Evolutionary conservation across 2,888 invertebrate species (phyloP).

Genomic region (Ctena decussata): DNA sequence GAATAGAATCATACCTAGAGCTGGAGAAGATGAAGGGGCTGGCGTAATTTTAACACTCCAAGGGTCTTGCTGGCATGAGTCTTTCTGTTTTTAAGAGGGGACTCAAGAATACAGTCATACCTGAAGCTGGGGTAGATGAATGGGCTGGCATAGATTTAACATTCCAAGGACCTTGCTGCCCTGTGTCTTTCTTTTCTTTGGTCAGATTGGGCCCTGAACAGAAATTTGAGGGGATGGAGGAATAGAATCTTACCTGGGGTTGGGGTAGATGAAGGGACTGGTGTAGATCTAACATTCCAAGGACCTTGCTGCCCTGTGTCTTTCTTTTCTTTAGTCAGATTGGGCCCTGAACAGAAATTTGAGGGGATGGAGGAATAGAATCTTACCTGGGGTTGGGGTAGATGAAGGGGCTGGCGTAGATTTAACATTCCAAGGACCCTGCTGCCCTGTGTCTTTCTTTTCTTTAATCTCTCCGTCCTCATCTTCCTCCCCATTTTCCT

Average conservation of each 20-base stretch:
- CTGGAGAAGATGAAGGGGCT: not conserved
- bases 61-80: slow-evolving; percentile 52
- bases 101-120: slow-evolving; percentile 4
- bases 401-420: slow-evolving; percentile 7
- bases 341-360: too few relatives aligned
- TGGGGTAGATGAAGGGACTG: not conserved
- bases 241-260: slow-evolving; percentile 5
- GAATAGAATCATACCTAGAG: slow-evolving; percentile 5
- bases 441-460: slow-evolving; percentile 46
- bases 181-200: slow-evolving; percentile 48
- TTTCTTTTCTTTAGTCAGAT: slow-evolving; percentile 55
- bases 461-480: slow-evolving; percentile 72
- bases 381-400: not conserved
- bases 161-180: slow-evolving; percentile 62
- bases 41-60: slow-evolving; percentile 38
- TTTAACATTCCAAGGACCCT: slow-evolving; percentile 55
- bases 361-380: not conserved
- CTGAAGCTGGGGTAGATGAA: not conserved
- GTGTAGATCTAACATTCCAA: slow-evolving; percentile 37
- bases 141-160: slow-evolving; percentile 17
- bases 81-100: slow-evolving; percentile 51
- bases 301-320: slow-evolving; percentile 56
- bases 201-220: too few relatives aligned
- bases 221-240: too few relatives aligned
- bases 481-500: slow-evolving; percentile 71